Percentiles rank a stretch among this genome's conserved stretches.
Conservation (phyloP, 2,113 vertebrate species). For the Herpetotheres cachinnans region DNA sequence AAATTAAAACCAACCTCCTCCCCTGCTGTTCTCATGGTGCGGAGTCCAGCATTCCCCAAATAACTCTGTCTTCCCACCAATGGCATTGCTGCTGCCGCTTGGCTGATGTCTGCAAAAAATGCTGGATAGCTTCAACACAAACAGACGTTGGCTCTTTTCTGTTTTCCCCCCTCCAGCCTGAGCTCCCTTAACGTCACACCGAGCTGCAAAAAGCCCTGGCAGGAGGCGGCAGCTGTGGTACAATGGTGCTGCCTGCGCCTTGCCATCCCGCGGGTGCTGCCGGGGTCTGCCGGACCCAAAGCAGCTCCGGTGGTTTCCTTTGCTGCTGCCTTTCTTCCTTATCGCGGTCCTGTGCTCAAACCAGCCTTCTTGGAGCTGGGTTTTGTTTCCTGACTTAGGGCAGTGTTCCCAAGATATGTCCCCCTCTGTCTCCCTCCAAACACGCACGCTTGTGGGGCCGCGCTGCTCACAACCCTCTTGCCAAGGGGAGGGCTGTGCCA, state of each 20-base stretch:
- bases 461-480: background rate
- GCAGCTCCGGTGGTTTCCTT: background rate
- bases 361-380: background rate
- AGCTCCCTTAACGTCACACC: background rate
- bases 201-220: background rate
- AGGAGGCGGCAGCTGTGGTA: background rate
- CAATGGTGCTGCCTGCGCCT: background rate
- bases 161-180: background rate
- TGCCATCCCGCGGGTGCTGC: background rate
- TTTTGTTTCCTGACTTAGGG: background rate
- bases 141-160: slow-evolving; percentile 3
- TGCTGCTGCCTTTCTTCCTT: background rate
- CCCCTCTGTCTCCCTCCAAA: accelerated
- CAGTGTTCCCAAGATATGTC: background rate
- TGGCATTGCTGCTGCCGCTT: slow-evolving; percentile 19
- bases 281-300: background rate
- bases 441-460: accelerated
- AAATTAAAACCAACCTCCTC: slow-evolving; percentile 69
- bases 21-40: slow-evolving; percentile 62
- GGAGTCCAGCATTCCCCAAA: slow-evolving; percentile 70
- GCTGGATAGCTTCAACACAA: slow-evolving; percentile 18
- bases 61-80: slow-evolving; percentile 67
- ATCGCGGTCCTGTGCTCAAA: background rate
- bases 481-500: background rate
- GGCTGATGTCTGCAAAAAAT: slow-evolving; percentile 60